A percentile compares a stretch with the other conserved stretches of the same genome.
Conservation (phyloP, 2,113 vertebrate genomes). For the Alouatta palliata region DNA sequence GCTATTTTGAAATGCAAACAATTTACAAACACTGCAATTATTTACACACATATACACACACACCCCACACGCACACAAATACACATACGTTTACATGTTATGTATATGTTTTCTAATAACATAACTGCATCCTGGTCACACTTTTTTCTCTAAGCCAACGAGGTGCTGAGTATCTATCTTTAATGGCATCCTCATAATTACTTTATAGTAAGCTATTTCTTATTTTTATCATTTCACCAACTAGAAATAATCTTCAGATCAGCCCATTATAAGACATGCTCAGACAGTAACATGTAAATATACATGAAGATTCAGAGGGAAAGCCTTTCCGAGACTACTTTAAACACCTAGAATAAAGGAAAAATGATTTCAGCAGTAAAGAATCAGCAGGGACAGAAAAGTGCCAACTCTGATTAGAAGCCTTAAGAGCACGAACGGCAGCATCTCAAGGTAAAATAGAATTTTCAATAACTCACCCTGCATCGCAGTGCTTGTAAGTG, state of each 20-base stretch:
- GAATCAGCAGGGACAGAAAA: slow-evolving; percentile 71
- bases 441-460: slow-evolving; percentile 74
- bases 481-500: slow-evolving; percentile 58
- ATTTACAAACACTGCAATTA: not conserved
- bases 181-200: not conserved
- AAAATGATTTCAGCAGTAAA: slow-evolving; percentile 53
- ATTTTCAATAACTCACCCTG: slow-evolving; percentile 70
- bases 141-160: not conserved
- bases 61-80: not conserved
- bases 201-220: not conserved
- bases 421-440: slow-evolving; percentile 72
- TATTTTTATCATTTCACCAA: not conserved
- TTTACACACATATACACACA: not conserved
- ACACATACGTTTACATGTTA: not conserved
- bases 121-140: not conserved
- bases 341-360: not conserved
- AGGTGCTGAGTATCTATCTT: not conserved
- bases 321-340: slow-evolving; percentile 1
- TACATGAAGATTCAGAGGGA: not conserved
- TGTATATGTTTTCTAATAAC: not conserved
- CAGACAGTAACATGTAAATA: slow-evolving; percentile 40
- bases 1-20: not conserved
- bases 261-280: not conserved
- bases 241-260: not conserved
- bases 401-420: slow-evolving; percentile 73